A percentile compares a stretch with the other conserved stretches of the same genome.
phyloP scores from a whole-genome alignment of 2,113 vertebrate species.

The Anoplopoma fimbria region DNA sequence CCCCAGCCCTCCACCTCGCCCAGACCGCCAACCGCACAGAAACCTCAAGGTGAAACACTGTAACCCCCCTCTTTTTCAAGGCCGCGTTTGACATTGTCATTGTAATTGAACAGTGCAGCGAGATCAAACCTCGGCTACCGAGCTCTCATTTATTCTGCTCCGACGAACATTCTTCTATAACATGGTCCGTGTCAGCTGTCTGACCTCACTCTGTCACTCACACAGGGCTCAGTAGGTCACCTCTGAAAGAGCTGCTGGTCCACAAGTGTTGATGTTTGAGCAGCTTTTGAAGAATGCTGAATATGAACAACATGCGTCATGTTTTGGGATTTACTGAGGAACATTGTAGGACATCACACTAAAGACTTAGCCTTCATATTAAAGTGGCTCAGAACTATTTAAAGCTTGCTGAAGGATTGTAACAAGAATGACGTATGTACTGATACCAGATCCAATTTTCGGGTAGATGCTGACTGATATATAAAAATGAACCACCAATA shows the following conservation, averaged over 20 bases:
- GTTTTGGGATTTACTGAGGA: slow-evolving; percentile 31
- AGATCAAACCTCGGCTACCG: slow-evolving; percentile 10
- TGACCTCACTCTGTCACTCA: slow-evolving; percentile 65
- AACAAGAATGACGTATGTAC: neutral
- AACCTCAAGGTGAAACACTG: slow-evolving; percentile 86
- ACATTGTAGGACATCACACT: slow-evolving; percentile 23
- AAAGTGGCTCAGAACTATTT: slow-evolving; percentile 11
- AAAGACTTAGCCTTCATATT: slow-evolving; percentile 38
- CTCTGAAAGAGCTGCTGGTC: slow-evolving; percentile 30
- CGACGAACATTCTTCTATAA: slow-evolving; percentile 23
- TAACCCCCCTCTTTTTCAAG: neutral
- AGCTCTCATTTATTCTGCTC: slow-evolving; percentile 40
- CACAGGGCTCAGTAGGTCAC: slow-evolving; percentile 60
- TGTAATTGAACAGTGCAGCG: slow-evolving; percentile 45
- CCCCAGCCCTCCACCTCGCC: slow-evolving; percentile 77
- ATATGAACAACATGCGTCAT: slow-evolving; percentile 47
- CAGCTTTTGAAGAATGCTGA: slow-evolving; percentile 50
- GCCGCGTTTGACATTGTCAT: slow-evolving; percentile 6
- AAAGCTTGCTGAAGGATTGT: neutral
- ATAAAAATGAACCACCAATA: neutral
- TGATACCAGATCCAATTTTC: no score
- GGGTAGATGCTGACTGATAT: no score
- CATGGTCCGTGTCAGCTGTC: slow-evolving; percentile 25
- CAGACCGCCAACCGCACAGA: slow-evolving; percentile 83
- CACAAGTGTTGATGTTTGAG: slow-evolving; percentile 54